Percentiles rank a stretch among this genome's conserved stretches.
phyloP scores from a whole-genome alignment of 2,113 vertebrate species.

The Prionailurus viverrinus region DNA sequence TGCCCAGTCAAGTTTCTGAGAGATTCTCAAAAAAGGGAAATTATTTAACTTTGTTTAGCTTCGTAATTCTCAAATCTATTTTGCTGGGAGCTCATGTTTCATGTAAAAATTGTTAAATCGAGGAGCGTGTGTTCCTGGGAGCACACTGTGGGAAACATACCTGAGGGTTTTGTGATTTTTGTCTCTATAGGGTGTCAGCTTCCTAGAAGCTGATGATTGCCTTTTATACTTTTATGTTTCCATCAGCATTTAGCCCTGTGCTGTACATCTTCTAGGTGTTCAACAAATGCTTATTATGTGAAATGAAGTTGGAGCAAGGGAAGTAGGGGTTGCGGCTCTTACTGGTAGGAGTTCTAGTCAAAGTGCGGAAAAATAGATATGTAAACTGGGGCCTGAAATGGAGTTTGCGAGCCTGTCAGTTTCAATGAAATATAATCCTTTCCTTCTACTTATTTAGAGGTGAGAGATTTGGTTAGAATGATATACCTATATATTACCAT shows the following conservation, averaged over 20 bases:
- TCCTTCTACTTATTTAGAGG: neutral
- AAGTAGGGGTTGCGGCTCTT: neutral
- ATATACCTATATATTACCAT: neutral
- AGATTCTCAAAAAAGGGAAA: neutral
- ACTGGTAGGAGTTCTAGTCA: neutral
- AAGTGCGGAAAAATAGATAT: neutral
- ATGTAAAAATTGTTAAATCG: conserved; percentile 33
- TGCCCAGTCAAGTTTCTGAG: neutral
- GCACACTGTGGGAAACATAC: neutral
- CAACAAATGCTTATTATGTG: neutral
- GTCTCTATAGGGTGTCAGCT: neutral
- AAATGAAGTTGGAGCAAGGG: neutral
- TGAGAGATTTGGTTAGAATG: neutral
- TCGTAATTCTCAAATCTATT: neutral
- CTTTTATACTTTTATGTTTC: neutral
- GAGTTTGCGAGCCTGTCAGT: neutral
- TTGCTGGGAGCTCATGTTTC: neutral
- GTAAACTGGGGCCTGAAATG: neutral
- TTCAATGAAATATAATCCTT: neutral
- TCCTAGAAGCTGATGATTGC: neutral
- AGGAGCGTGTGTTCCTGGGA: neutral
- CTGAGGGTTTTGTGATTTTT: neutral
- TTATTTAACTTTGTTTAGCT: neutral
- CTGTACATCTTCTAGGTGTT: neutral
- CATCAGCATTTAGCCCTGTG: neutral